Conservation (phyloP, 2,113 vertebrate genomes). For the Zingel zingel region DNA sequence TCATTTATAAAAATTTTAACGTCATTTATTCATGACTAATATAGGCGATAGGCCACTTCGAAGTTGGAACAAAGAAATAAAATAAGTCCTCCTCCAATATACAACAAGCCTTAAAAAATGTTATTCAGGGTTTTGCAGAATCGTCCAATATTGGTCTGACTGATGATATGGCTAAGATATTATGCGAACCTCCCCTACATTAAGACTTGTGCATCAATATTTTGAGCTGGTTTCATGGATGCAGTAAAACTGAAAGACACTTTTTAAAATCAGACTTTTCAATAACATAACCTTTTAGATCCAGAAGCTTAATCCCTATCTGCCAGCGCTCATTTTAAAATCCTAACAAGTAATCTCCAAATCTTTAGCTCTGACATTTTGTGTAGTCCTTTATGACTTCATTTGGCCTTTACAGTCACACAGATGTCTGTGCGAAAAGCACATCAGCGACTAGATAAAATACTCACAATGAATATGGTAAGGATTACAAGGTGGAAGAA, state of each 20-base stretch:
- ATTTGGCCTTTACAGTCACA: background rate
- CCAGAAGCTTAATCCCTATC: background rate
- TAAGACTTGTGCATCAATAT: background rate
- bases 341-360: background rate
- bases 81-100: too few relatives aligned
- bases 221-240: background rate
- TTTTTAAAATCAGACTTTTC: conserved; percentile 8
- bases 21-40: too few relatives aligned
- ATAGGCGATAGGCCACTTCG: too few relatives aligned
- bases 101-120: background rate
- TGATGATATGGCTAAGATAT: background rate
- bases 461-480: conserved; percentile 44
- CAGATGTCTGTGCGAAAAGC: background rate
- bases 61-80: too few relatives aligned
- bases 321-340: background rate
- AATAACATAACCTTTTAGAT: conserved; percentile 12
- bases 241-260: background rate
- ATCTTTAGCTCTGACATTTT: conserved; percentile 13
- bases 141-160: background rate
- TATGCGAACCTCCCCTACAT: background rate
- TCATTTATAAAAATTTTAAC: too few relatives aligned
- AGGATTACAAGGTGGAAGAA: conserved; percentile 26
- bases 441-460: background rate
- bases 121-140: background rate
- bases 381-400: conserved; percentile 4